These are phyloP conservation scores for Drosophila murphyi DNA, from an alignment of 1,140 invertebrate genomes.

Conservation along the genomic window DNA sequence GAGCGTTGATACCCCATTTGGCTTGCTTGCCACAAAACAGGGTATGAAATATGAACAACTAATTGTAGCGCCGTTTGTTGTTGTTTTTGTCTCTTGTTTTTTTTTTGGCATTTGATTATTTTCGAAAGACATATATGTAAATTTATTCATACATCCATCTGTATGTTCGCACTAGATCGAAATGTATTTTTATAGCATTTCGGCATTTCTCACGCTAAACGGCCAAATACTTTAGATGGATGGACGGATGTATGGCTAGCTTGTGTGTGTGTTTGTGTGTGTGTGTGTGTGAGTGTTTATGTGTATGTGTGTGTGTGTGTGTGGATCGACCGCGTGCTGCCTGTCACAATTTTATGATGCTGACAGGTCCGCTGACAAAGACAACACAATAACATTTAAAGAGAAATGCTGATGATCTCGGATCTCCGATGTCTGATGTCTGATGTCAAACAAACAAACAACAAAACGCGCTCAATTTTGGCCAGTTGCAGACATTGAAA, in stretches of 20 bases:
- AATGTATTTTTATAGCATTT: constrained; percentile 16
- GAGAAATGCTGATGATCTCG: neutral
- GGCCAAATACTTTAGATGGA: constrained; percentile 7
- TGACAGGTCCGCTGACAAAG: constrained; percentile 54
- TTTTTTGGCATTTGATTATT: constrained; percentile 6
- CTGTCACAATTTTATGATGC: constrained; percentile 58
- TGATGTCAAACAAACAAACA: too few species aligned
- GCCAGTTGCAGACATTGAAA: too few species aligned
- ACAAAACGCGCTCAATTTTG: too few species aligned
- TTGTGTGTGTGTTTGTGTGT: neutral
- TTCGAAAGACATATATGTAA: neutral
- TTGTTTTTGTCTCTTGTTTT: neutral
- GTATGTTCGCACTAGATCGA: constrained; percentile 10
- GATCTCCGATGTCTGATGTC: too few species aligned
- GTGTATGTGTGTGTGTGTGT: constrained; percentile 13
- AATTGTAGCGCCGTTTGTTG: constrained; percentile 8
- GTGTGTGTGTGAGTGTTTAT: neutral
- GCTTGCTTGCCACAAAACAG: neutral
- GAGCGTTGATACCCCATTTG: neutral
- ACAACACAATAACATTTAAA: constrained; percentile 8
- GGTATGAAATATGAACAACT: neutral
- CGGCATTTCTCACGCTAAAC: neutral
- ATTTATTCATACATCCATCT: constrained; percentile 3
- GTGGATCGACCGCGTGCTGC: constrained; percentile 58
- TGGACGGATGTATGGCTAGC: constrained; percentile 20